Conservation (phyloP, 1,140 invertebrate species). For the Temnothorax curvispinosus region DNA sequence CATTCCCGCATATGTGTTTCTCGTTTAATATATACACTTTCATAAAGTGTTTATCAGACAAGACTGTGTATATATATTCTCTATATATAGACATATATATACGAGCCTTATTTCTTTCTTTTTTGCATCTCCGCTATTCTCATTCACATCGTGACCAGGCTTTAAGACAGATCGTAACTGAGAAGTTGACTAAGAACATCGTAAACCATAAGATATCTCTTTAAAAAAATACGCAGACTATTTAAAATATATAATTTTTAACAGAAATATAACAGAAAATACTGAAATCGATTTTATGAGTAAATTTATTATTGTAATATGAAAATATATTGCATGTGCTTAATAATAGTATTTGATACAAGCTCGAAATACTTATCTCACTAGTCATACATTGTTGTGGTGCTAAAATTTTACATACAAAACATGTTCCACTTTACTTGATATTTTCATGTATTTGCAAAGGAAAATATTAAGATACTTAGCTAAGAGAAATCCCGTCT, state of each 20-base stretch:
- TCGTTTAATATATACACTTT: neutral
- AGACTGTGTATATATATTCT: neutral
- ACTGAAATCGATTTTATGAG: neutral
- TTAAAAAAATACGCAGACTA: neutral
- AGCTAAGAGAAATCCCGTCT: neutral
- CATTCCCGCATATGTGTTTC: neutral
- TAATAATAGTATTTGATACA: neutral
- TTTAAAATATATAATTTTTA: neutral
- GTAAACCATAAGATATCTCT: neutral
- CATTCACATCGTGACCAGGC: neutral
- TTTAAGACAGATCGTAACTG: conserved; percentile 14
- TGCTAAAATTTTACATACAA: neutral
- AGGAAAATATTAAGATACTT: neutral
- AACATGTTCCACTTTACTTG: neutral
- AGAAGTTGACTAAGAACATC: neutral
- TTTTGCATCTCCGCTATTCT: conserved; percentile 1
- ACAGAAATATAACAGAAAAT: neutral
- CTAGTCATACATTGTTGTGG: neutral
- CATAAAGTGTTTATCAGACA: conserved; percentile 16
- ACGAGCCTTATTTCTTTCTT: neutral
- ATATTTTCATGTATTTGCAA: neutral
- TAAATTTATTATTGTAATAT: neutral
- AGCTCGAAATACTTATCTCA: neutral
- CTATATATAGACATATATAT: too few relatives aligned
- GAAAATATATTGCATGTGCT: neutral